phyloP scores from a whole-genome alignment of 2,888 invertebrate genomes.

The Lycia hirtaria region DNA sequence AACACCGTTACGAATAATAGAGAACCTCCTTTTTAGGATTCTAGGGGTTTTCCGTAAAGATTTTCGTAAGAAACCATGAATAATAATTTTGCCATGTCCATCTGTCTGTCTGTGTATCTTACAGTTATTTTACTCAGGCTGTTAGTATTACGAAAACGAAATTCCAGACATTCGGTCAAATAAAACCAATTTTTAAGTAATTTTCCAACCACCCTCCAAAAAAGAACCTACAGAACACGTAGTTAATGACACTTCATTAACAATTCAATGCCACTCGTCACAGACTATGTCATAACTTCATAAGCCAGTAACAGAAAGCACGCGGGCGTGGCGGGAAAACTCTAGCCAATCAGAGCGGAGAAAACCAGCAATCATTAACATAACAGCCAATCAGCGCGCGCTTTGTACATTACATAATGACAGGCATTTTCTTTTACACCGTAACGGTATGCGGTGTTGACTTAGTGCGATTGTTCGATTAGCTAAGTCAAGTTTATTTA shows the following conservation, averaged over 20 bases:
- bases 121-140: too few relatives aligned
- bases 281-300: slow-evolving; percentile 53
- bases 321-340: slow-evolving; percentile 60
- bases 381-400: slow-evolving; percentile 61
- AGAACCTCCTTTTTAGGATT: too few relatives aligned
- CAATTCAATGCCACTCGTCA: slow-evolving; percentile 69
- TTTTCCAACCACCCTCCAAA: slow-evolving; percentile 28
- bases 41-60: too few relatives aligned
- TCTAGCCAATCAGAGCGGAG: slow-evolving; percentile 61
- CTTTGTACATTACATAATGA: slow-evolving; percentile 48
- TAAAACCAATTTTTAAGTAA: not conserved
- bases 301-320: slow-evolving; percentile 64
- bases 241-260: slow-evolving; percentile 75
- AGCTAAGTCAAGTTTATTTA: slow-evolving; percentile 29
- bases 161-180: too few relatives aligned
- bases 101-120: too few relatives aligned
- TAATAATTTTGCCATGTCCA: too few relatives aligned
- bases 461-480: slow-evolving; percentile 42
- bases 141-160: too few relatives aligned
- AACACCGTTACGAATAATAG: too few relatives aligned
- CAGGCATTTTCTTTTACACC: slow-evolving; percentile 45
- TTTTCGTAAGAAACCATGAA: too few relatives aligned
- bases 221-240: slow-evolving; percentile 46
- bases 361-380: slow-evolving; percentile 53
- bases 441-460: slow-evolving; percentile 48